Evolutionary conservation across 1,140 invertebrate genomes (phyloP).

Genomic region (Matsumurasca onukii): DNA sequence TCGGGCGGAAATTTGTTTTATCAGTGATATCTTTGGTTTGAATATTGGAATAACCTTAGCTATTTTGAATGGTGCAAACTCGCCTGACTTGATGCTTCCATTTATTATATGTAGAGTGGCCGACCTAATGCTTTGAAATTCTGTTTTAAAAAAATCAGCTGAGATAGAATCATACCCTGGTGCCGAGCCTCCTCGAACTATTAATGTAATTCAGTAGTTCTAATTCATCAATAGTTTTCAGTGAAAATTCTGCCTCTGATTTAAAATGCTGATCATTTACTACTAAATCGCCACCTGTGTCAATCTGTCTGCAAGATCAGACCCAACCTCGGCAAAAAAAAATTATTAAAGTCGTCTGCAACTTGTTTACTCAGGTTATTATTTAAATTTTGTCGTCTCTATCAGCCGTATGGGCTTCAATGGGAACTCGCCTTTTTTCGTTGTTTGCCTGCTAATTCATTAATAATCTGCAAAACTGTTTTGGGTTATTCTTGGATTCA

Average conservation of each 20-base stretch:
- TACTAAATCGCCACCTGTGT: not conserved
- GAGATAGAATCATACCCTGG: slow-evolving; percentile 7
- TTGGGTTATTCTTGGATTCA: not conserved
- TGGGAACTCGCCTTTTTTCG: not conserved
- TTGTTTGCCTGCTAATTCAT: not conserved
- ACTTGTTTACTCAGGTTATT: not conserved
- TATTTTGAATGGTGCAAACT: slow-evolving; percentile 14
- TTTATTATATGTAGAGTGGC: slow-evolving; percentile 6
- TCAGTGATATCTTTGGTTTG: slow-evolving; percentile 9
- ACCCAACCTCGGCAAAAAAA: not conserved
- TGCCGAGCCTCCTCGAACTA: slow-evolving; percentile 12
- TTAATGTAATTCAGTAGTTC: not conserved
- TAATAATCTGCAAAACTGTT: not conserved
- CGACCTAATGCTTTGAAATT: not conserved
- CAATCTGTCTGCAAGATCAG: not conserved
- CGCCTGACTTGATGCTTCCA: slow-evolving; percentile 2
- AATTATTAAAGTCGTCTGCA: not conserved
- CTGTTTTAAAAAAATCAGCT: not conserved
- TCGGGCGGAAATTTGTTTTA: slow-evolving; percentile 10
- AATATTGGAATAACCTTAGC: slow-evolving; percentile 13
- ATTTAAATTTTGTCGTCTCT: not conserved
- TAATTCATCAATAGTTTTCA: not conserved
- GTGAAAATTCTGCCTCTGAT: not conserved
- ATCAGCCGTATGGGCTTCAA: not conserved
- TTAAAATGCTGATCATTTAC: not conserved